Base-by-base conservation (phyloP, 2,888 invertebrate species). In the Agriotes lineatus region DNA sequence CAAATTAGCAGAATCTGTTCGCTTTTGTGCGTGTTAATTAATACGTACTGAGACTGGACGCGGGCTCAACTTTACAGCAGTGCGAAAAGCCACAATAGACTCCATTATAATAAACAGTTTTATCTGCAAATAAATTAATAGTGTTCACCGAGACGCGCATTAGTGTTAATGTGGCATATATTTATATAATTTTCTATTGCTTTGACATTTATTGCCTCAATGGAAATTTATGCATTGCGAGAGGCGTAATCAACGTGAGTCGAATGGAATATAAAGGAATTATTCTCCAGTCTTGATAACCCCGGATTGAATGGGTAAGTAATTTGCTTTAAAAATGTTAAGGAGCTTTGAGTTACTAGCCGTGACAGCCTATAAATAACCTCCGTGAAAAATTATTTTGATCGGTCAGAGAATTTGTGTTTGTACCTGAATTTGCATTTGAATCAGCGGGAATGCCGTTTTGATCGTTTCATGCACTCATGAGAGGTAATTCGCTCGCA, bases 261-360 rank as follows among this genome's bases (percentile, higher is more conserved):
- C 33, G 56, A 33, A 56, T 56, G 56, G 56, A 56, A 56, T 39
- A 39, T 39, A 39, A 56, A 39, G 56, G 37, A 56, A 56, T 22
- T 39, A 56, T 39, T 56, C 5, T 37, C 20, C 37, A 37, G 39
- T 39, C 16, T 18, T 56, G 5, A 14, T 56, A 16, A 22, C 10
- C 12, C 14, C 16, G 37, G 12, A 20, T 56, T 56, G 56, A 1
- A 56, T 56, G 56, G 56, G 56, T 56, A 37, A 56, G 56, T 56
- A 5, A 14, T 18, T 4, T 16, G 14, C 6, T 42, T 42, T 18
- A 5, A 18, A 12, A 14, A 14, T 42, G 9, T 18, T 14, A 25
- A 25, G 4, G 25, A 25, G 25, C 7, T 7, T 25, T 25, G 25
- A 25, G 25, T 25, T 25, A 25, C 7, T 25, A 25, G 7, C 25